Conservation (phyloP, 2,888 invertebrate species). For the Nomada ferruginata region DNA sequence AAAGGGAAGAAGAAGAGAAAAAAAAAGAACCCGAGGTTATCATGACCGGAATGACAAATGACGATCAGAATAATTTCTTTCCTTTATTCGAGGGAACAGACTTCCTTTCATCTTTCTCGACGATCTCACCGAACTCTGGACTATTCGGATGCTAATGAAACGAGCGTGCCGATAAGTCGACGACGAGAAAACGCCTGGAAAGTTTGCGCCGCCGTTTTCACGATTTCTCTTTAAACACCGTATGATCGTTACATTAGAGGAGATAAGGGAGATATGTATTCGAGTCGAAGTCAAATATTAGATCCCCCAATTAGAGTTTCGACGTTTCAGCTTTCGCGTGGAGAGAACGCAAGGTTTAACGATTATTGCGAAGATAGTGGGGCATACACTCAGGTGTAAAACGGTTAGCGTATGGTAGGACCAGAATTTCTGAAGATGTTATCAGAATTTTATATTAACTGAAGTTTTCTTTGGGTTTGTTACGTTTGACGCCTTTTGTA, state of each 20-base stretch:
- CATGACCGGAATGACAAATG: slow-evolving; percentile 59
- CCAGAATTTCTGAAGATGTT: no score
- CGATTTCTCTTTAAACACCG: slow-evolving; percentile 6
- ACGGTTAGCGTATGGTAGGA: not conserved
- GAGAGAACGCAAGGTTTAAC: not conserved
- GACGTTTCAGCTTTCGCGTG: not conserved
- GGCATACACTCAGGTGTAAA: not conserved
- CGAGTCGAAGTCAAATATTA: slow-evolving; percentile 16
- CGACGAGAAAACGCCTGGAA: slow-evolving; percentile 4
- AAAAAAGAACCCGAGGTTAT: slow-evolving; percentile 31
- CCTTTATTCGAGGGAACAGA: slow-evolving; percentile 37
- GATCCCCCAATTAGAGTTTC: slow-evolving; percentile 14
- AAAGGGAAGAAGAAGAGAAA: slow-evolving; percentile 27
- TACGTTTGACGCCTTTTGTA: no score
- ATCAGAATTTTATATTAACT: no score
- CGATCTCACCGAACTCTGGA: slow-evolving; percentile 19
- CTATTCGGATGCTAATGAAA: slow-evolving; percentile 37
- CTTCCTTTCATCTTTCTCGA: slow-evolving; percentile 47
- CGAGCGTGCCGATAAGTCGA: not conserved
- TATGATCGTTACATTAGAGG: not conserved
- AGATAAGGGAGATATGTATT: not conserved
- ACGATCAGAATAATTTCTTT: slow-evolving; percentile 49
- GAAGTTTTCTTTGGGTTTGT: no score
- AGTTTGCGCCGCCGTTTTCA: slow-evolving; percentile 2
- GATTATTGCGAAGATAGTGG: not conserved